Evolutionary conservation across 2,888 invertebrate genomes (phyloP), one percentile per base, ranked within the genome.

Genomic region (Trichogramma dendrolimi): DNA sequence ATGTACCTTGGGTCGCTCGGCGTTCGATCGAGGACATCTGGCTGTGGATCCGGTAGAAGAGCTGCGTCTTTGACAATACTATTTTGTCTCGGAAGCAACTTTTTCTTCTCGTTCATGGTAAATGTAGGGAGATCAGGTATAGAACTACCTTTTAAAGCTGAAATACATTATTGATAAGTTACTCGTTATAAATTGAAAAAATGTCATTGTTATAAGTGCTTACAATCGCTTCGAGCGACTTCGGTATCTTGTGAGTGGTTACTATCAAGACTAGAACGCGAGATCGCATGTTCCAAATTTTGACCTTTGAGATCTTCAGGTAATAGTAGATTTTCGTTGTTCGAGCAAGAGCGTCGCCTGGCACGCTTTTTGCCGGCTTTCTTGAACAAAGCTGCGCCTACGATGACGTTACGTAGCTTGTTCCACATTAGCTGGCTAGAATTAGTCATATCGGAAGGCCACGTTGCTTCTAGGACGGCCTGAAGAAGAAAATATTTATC

Each of bases 381-480:
- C 8, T 91, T 87, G 77, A 97, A 96, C 72, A 94, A 84, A 4
- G 94, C 94, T 0, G 94, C 92, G 0, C 94, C 96, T 67, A 92
- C 82, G 27, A 97, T 90, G 0, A 95, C 94, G 75, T 95, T 92
- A 64, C 96, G 87, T 27, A 98, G 82, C 78, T 96, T 95, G 77
- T 91, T 94, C 97, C 97, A 98, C 72, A 94, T 83, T 14, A 95
- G 79, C 73, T 92, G 90, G 69, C 94, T 91, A 56, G 90, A 90
- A 70, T 89, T 89, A 68, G 87, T 86, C 83, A 87, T 86, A 69
- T 90, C 89, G 48, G 90, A 87, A 0, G 96, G 95, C 97, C 96
- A 97, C 69, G 92, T 91, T 5, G 96, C 94, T 80, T 97, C 96
- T 60, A 98, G 83, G 48, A 99, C 96, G 61, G 88, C 87, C 83